Base-by-base conservation (phyloP, 2,113 vertebrate species). In the Neolamprologus fasciatus region DNA sequence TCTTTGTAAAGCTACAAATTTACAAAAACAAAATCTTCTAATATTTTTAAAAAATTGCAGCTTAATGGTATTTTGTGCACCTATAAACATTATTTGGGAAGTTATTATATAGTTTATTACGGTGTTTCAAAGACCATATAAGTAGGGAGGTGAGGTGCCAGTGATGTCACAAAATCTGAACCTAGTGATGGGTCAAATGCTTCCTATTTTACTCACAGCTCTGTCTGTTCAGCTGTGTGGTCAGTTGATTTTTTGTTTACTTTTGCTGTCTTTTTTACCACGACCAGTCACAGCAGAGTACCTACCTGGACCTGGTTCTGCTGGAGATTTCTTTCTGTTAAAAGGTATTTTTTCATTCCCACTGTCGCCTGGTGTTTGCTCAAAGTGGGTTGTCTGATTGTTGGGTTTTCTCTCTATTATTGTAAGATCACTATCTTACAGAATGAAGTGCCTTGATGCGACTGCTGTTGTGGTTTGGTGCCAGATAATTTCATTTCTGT, bases 161-260 rank as follows among this genome's bases (percentile, higher is more conserved):
- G 3, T 50, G 16, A 47, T 28, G 16, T 78, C 71, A 50, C 40
- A 73, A 17, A 16, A 45, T 73, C 42, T 47, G 14, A 50, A 28
- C 0, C 9, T 73, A 45, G 21, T 45, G 37, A 73, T 9, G 3
- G 14, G 61, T 66, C 68, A 6, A 40, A 45, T 73, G 40, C 14
- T 4, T 76, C 14, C 40, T 76, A 23, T 78, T 76, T 78, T 19
- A 50, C 26, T 78, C 16, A 78, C 14, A 50, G 23, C 5, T 78
- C 45, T 31, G 42, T 5, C 6, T 19, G 42, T 17, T 45, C 35
- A 26, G 40, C 13, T 10, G 8, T 3, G 21, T 28, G 40, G 9
- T 76, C 42, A 45, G 21, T 45, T 73, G 37, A 9, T 73, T 26
- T 73, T 73, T 73, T 17, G 68, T 45, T 73, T 45, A 73, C 40